phyloP scores from a whole-genome alignment of 2,113 vertebrate genomes.

The Bombycilla garrulus region DNA sequence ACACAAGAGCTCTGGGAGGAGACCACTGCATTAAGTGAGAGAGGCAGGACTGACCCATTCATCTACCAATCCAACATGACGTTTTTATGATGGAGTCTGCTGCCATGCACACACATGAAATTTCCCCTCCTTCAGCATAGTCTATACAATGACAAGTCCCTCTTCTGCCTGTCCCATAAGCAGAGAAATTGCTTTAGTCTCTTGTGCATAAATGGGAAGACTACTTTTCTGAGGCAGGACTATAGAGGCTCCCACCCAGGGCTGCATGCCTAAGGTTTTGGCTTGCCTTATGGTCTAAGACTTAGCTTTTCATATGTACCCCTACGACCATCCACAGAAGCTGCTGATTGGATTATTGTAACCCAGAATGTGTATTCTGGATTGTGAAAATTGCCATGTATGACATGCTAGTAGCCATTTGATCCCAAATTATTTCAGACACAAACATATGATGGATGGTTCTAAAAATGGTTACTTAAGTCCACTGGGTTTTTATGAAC shows the following conservation, averaged over 20 bases:
- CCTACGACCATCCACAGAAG: background rate
- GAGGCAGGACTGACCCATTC: background rate
- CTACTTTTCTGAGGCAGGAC: background rate
- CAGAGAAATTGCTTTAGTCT: background rate
- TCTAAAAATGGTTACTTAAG: background rate
- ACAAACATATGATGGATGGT: background rate
- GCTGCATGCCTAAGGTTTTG: background rate
- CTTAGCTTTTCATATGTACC: background rate
- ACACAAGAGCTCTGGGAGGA: background rate
- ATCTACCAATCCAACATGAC: background rate
- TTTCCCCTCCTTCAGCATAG: background rate
- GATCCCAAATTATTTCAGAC: background rate
- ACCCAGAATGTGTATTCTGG: background rate
- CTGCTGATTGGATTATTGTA: rapidly evolving
- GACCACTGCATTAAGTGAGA: background rate
- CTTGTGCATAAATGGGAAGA: background rate
- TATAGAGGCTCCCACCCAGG: background rate
- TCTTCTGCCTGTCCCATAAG: background rate
- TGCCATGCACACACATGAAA: background rate
- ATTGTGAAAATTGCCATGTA: background rate
- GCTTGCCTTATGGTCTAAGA: background rate
- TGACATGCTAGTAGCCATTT: background rate
- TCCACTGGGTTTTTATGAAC: background rate
- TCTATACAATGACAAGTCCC: background rate
- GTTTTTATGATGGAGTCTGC: background rate